Percentiles rank a stretch among this genome's conserved stretches.
Conservation (phyloP, 37 sponge, comb jelly and placozoan species). For the Spongilla lacustris region DNA sequence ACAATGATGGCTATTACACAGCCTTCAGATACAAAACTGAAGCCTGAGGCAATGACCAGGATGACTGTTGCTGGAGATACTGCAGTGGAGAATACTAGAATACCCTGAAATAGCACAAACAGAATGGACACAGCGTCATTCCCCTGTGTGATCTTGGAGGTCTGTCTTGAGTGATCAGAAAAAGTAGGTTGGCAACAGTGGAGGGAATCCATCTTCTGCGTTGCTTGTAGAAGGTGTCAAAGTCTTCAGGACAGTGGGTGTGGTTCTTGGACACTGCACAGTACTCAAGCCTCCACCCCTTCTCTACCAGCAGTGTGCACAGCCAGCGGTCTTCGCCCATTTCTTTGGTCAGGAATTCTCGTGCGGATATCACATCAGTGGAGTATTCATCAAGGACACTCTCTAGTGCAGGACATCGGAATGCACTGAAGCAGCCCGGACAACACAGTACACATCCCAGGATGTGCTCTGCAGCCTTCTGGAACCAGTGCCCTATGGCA, state of each 20-base stretch:
- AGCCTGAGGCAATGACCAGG: slow-evolving; percentile 77
- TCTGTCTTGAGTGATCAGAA: slow-evolving; percentile 43
- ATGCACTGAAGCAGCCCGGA: slow-evolving; percentile 91
- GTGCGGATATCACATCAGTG: slow-evolving; percentile 20
- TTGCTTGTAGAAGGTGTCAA: slow-evolving; percentile 91
- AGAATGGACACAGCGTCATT: slow-evolving; percentile 71
- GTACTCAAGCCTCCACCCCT: slow-evolving; percentile 89
- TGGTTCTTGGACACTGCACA: slow-evolving; percentile 77
- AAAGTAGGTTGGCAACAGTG: slow-evolving; percentile 82
- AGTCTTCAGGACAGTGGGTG: slow-evolving; percentile 82
- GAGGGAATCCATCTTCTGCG: slow-evolving; percentile 89
- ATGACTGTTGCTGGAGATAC: slow-evolving; percentile 86
- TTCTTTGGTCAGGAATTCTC: slow-evolving; percentile 89
- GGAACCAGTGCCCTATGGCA: slow-evolving; percentile 90
- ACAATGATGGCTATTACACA: background rate
- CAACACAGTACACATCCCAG: slow-evolving; percentile 91
- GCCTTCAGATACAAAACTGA: slow-evolving; percentile 37
- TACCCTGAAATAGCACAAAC: slow-evolving; percentile 79
- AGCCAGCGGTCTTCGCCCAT: slow-evolving; percentile 98
- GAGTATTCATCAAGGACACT: slow-evolving; percentile 43
- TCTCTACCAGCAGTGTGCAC: slow-evolving; percentile 88
- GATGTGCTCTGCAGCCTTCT: slow-evolving; percentile 84
- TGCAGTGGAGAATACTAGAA: slow-evolving; percentile 76
- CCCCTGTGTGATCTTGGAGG: slow-evolving; percentile 24
- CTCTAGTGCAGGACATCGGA: slow-evolving; percentile 75